Evolutionary conservation across 1,140 invertebrate genomes (phyloP), one percentile per base, ranked within the genome.

Genomic region (Agrilus planipennis): DNA sequence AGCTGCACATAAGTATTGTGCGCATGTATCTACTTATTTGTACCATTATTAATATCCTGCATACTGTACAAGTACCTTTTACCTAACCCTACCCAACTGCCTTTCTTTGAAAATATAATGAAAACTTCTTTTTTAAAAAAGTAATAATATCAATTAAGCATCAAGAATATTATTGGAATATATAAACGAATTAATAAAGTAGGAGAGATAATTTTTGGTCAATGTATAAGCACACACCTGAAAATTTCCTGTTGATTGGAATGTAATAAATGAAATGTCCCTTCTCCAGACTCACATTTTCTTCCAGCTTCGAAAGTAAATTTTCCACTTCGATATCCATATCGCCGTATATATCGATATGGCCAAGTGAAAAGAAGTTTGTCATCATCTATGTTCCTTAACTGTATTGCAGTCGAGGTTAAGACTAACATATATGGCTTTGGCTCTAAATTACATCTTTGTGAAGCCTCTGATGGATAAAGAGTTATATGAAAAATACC

Each of bases 281-380:
- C 88, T 66, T 88, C 85, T 2, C 88, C 88, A 3, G 84, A 84
- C 44, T 77, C 73, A 64, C 86, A 89, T 61, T 88, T 89, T 44
- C 87, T 68, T 3, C 88, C 88, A n/a, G 86, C 86, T 71, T 90
- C 86, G 63, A 91, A 88, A 14, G 81, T 85, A 55, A 91, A 90
- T 55, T 79, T 84, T 23, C 81, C 81, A 50, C 79, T 74, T 42
- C 77, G 76, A 47, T 84, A 83, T 16, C 87, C 86, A 63, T 90
- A 90, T 40, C 81, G 67, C 38, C 87, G 71, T 44, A 91, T 89
- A 54, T 79, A 88, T 46, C 77, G 74, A 60, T 86, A 90, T 25
- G 86, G 86, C 87, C 87, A 91, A n/a, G 76, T 83, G 45, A 75
- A 84, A 39, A 84, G 63, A 5, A 81, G 57, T 42, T 69, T 69